Percentiles rank a stretch among this genome's conserved stretches.
Conservation (phyloP, 2,888 invertebrate genomes). For the Emesis castigata region DNA sequence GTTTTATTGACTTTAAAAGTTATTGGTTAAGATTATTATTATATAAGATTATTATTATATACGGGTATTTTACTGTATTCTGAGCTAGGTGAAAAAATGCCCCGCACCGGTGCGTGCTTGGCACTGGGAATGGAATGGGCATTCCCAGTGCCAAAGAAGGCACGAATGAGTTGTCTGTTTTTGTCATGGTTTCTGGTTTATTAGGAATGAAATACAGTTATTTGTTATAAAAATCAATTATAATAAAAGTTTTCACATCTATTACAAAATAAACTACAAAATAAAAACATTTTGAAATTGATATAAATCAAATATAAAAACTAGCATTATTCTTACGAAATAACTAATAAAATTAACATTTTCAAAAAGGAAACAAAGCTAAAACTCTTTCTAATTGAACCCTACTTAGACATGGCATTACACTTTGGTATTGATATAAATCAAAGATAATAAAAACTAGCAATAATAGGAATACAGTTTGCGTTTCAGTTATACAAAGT, state of each 20-base stretch:
- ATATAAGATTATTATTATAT: too few relatives aligned
- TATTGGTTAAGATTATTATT: background rate
- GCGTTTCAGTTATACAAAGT: too few relatives aligned
- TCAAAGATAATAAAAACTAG: background rate
- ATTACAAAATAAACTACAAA: too few relatives aligned
- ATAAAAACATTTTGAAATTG: too few relatives aligned
- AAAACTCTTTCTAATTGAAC: background rate
- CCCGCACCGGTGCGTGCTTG: background rate
- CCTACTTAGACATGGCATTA: background rate
- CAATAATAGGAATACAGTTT: too few relatives aligned
- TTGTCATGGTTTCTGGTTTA: background rate
- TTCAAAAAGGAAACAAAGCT: background rate
- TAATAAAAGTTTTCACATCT: too few relatives aligned
- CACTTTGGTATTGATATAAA: background rate
- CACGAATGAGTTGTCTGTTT: background rate
- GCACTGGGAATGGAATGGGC: background rate
- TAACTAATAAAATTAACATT: background rate
- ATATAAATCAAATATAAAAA: too few relatives aligned
- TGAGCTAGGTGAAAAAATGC: background rate
- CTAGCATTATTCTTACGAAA: too few relatives aligned
- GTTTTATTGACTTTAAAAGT: background rate
- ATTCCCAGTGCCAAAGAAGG: background rate
- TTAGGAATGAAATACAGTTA: background rate
- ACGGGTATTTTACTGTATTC: background rate
- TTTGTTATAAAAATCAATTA: too few relatives aligned